Conservation (phyloP, 2,888 invertebrate species). For the Drosophila cognata region DNA sequence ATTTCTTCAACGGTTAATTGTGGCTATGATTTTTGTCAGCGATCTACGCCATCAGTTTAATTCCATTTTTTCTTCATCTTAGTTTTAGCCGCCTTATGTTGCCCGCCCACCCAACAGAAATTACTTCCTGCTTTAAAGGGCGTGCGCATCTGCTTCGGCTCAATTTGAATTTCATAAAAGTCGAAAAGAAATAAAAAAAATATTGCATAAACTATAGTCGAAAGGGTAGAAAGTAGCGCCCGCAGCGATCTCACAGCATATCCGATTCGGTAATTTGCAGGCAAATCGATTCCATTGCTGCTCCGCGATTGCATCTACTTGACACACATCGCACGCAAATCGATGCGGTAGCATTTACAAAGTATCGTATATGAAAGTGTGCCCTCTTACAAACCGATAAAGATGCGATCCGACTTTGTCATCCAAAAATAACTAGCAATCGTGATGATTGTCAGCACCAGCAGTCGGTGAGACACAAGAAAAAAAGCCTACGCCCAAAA, state of each 20-base stretch:
- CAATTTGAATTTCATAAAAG: conserved; percentile 73
- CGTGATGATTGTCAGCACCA: conserved; percentile 24
- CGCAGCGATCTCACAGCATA: conserved; percentile 42
- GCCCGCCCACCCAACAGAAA: conserved; percentile 21
- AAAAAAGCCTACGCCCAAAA: conserved; percentile 56
- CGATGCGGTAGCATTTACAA: conserved; percentile 78
- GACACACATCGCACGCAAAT: conserved; percentile 81
- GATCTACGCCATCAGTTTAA: conserved; percentile 45
- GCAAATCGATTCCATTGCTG: conserved; percentile 72
- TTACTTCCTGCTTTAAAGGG: conserved; percentile 65
- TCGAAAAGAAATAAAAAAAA: conserved; percentile 33
- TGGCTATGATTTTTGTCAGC: conserved; percentile 67
- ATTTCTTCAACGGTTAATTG: conserved; percentile 74
- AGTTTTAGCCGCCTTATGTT: conserved; percentile 5
- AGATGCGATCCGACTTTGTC: conserved; percentile 59
- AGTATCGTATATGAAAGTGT: conserved; percentile 30
- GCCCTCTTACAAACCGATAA: conserved; percentile 41
- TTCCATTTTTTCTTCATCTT: conserved; percentile 40
- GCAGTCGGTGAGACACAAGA: background rate
- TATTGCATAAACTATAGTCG: conserved; percentile 52
- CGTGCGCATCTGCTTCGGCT: conserved; percentile 52
- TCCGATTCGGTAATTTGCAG: conserved; percentile 77
- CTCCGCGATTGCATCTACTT: conserved; percentile 77
- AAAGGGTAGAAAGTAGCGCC: conserved; percentile 63
- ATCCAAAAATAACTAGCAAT: conserved; percentile 66